Evolutionary conservation across 2,888 invertebrate species (phyloP).

Genomic region (Euproctis similis): DNA sequence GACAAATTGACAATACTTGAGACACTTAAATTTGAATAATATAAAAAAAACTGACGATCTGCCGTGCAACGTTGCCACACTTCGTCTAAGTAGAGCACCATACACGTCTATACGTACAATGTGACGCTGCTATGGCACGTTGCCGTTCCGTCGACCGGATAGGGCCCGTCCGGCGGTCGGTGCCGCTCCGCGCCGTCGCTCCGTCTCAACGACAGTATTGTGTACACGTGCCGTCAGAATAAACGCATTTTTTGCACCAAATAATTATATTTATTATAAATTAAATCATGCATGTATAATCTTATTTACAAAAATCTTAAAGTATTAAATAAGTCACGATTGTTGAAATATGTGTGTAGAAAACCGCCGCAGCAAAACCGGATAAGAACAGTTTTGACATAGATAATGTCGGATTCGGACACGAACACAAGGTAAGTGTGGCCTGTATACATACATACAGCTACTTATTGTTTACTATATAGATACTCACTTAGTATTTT

Average conservation of each 20-base stretch:
- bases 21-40: too few relatives aligned
- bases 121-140: constrained; percentile 24
- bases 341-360: too few relatives aligned
- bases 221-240: constrained; percentile 24
- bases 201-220: constrained; percentile 33
- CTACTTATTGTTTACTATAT: too few relatives aligned
- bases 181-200: constrained; percentile 21
- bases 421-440: constrained; percentile 18
- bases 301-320: constrained; percentile 4
- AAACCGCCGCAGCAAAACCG: constrained; percentile 26
- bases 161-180: constrained; percentile 25
- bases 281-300: background rate
- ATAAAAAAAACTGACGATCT: too few relatives aligned
- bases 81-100: too few relatives aligned
- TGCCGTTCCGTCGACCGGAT: constrained; percentile 31
- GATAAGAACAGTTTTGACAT: constrained; percentile 16
- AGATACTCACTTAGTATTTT: too few relatives aligned
- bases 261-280: background rate
- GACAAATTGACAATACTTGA: too few relatives aligned
- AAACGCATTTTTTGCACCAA: constrained; percentile 24
- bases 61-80: too few relatives aligned
- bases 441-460: too few relatives aligned
- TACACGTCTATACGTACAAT: too few relatives aligned
- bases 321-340: constrained; percentile 12
- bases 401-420: constrained; percentile 25